Base-by-base conservation (phyloP, 2,113 vertebrate genomes). In the Brienomyrus longianalis region DNA sequence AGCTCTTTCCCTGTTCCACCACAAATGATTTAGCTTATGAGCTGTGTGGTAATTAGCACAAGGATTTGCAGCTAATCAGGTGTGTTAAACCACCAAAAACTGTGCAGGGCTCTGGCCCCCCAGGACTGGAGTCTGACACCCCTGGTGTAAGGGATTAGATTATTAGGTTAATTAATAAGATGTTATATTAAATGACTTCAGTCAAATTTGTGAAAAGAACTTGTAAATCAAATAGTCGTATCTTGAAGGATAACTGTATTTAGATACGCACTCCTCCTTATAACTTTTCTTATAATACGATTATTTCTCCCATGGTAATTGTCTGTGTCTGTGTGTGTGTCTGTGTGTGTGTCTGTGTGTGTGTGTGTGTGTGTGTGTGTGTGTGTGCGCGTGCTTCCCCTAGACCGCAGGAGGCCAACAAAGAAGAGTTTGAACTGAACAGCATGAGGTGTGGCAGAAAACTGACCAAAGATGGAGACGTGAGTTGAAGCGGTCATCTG, bases 371-470 rank as follows among this genome's bases (percentile, higher is more conserved):
- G 39, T 39, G 39, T 59, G 56, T 56, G 11, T 56, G 13, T 23
- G 21, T 5, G 56, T 1, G 62, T 8, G 23, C 3, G 62, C 2
- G 31, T 59, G n/a, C 77, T 62, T 70, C 43, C 70, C 80, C 9
- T 89, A 99, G 98, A 92, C 98, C 98, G 77, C 98, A 98, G 91
- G 98, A 99, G 93, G 96, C 98, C 56, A 98, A 97, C 93, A 98
- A 97, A 93, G 97, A 98, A 83, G 98, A 98, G 91, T 96, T 99
- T 93, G 98, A 99, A 93, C 93, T 93, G 91, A 97, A 95, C 94
- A 99, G 98, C 90, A 99, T 99, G 98, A 95, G 98, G 54, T 99
- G 98, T 90, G 98, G 98, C 84, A 97, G 98, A 89, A 99, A 98
- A 70, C 96, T 99, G 88, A 96, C 96, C 27, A 98, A 99, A 96